phyloP scores from a whole-genome alignment of 53 echinoderm and acorn worm genomes.

The Zoroaster sp. region DNA sequence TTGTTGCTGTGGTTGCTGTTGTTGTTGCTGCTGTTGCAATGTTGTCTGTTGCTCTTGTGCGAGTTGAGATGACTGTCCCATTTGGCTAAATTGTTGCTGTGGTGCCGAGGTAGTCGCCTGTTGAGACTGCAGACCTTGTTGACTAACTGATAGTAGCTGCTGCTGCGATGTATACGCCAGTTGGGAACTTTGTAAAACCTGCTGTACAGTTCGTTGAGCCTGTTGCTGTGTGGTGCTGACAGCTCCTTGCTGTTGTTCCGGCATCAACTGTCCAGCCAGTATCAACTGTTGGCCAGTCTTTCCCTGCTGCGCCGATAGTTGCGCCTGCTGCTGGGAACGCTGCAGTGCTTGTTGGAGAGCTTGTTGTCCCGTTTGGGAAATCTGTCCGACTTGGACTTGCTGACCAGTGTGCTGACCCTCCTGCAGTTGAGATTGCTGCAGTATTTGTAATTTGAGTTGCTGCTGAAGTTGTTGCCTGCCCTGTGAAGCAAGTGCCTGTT shows the following conservation, averaged over 20 bases:
- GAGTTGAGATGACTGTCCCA: constrained; percentile 20
- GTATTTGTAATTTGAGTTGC: background rate
- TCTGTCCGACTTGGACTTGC: background rate
- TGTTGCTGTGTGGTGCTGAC: constrained; percentile 2
- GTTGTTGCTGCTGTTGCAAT: constrained; percentile 15
- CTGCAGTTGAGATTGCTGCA: background rate
- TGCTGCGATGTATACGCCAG: constrained; percentile 22
- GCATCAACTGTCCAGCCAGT: background rate
- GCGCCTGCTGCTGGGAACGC: constrained; percentile 34
- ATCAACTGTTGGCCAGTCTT: constrained; percentile 6
- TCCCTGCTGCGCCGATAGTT: constrained; percentile 14
- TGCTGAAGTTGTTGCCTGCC: background rate
- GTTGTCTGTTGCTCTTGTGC: background rate
- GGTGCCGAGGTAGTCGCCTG: background rate
- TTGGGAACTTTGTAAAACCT: constrained; percentile 15
- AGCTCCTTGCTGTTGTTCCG: constrained; percentile 10
- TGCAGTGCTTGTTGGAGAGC: constrained; percentile 37
- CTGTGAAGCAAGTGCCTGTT: constrained; percentile 21
- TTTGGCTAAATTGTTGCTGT: constrained; percentile 5
- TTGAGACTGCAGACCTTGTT: constrained; percentile 18
- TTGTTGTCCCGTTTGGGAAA: constrained; percentile 8
- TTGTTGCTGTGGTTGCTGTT: background rate
- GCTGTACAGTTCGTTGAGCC: constrained; percentile 1
- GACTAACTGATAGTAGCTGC: background rate
- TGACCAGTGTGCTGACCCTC: constrained; percentile 24